phyloP scores from a whole-genome alignment of 2,113 vertebrate species.

The Peromyscus polionotus region DNA sequence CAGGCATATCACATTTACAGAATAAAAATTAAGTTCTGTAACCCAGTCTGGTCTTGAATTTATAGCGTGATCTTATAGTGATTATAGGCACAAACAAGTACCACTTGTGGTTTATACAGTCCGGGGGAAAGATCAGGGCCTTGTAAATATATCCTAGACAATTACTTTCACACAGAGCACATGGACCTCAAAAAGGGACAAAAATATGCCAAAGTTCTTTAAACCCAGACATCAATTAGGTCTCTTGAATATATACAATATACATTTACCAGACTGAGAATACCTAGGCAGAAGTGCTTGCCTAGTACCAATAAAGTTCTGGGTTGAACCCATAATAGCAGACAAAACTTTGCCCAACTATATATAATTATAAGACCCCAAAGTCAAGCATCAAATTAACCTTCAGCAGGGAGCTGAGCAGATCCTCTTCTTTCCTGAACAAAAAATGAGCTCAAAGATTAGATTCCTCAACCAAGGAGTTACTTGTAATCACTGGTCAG shows the following conservation, averaged over 20 bases:
- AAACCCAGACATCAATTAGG: no score
- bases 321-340: background rate
- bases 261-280: background rate
- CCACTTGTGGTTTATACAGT: no score
- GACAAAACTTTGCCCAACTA: background rate
- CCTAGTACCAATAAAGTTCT: background rate
- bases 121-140: background rate
- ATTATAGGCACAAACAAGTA: background rate
- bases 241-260: no score
- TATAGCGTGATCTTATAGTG: background rate
- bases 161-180: background rate
- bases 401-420: no score
- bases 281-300: background rate
- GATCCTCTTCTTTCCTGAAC: background rate
- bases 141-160: background rate
- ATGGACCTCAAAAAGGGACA: background rate
- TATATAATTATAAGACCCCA: background rate
- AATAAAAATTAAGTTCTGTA: background rate
- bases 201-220: no score
- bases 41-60: background rate
- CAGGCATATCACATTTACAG: background rate
- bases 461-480: background rate
- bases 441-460: background rate
- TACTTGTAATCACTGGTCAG: no score
- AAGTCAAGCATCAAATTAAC: background rate